Evolutionary conservation across 2,888 invertebrate genomes (phyloP), one percentile per base, ranked within the genome.

Genomic region (Melieria omissa): DNA sequence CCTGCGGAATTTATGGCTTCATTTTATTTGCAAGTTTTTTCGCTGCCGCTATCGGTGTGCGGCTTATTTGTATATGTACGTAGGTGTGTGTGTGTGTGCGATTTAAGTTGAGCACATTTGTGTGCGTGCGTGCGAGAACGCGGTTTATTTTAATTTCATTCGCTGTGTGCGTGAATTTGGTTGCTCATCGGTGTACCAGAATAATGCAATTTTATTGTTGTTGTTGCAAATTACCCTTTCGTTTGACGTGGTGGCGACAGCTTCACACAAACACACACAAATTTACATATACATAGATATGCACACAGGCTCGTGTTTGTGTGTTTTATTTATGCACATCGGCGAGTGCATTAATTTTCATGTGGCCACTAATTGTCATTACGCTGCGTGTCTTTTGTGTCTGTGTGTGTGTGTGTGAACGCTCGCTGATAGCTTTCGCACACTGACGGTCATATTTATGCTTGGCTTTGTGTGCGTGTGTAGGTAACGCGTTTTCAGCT

Each of bases 141-240:
- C 9, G 57, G 9, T 10, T 57, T 64, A 68, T 67, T 70, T 70
- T 71, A 73, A 76, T 76, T 74, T 70, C 65, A 76, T 76, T 75
- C 72, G 73, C 29, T 75, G 77, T 74, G 80, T 80, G 83, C 82
- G 83, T 81, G 81, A 82, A 80, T 77, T 78, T 79, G 80, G 80
- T 80, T 79, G 82, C 75, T 78, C 76, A 76, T 72, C 68, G 83
- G 81, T 78, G 77, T 61, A 76, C 79, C 83, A 79, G 77, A 78
- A 80, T 77, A 81, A 80, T 82, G 77, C 79, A 80, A 81, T 80
- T 84, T 80, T 58, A 29, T 14, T 14, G 12, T 14, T 58, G 58
- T 65, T 70, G 63, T 63, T 63, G 70, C 55, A 64, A 63, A 70
- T 64, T 70, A 64, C 70, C 57, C 63, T 63, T 70, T 70, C 74